Evolutionary conservation across 2,888 invertebrate species (phyloP), one percentile per base, ranked within the genome.

Genomic region (Drosophila lacicola): DNA sequence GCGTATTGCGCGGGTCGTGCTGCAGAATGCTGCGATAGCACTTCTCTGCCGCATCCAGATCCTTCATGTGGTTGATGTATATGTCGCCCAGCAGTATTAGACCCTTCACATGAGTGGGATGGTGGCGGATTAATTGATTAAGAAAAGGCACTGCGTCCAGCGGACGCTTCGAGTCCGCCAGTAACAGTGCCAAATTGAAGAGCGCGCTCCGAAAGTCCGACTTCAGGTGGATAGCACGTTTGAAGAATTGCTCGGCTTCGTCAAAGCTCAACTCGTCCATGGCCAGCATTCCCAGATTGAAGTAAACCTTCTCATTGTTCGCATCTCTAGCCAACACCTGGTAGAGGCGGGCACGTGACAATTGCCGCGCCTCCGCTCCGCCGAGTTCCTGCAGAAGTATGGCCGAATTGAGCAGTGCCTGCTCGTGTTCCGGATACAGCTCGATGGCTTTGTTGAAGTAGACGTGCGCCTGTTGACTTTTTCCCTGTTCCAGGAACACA

Each of bases 281-380:
- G 44, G 98, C 96, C 46, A 99, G 93, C 98, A 99, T 98, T 75
- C 98, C 98, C 58, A 98, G 94, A 93, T 98, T 98, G 93, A 99
- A 99, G 92, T 97, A 97, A 5, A 98, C 96, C 69, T 98, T 95
- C 91, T 98, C 98, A 91, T 98, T 98, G 66, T 95, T 95, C 1
- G 95, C 82, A 67, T 91, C 91, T 19, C 81, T 89, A 81, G 96
- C 94, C 49, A 98, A 93, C 37, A 98, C 94, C 88, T 96, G 96
- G 41, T 97, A 93, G 3, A 98, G 94, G 54, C 98, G 94, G 87
- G 97, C 96, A 60, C 96, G 93, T 1, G 97, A 97, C 19, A 97
- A 94, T 91, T 96, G 96, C 65, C 97, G 94, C 64, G 97, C 93
- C 86, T 96, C 96, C 0, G 95, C 95, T 0, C 96, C 95, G 0